These are phyloP conservation scores for Pimpla rufipes DNA, from an alignment of 2,888 invertebrate genomes.

Conservation along the genomic window DNA sequence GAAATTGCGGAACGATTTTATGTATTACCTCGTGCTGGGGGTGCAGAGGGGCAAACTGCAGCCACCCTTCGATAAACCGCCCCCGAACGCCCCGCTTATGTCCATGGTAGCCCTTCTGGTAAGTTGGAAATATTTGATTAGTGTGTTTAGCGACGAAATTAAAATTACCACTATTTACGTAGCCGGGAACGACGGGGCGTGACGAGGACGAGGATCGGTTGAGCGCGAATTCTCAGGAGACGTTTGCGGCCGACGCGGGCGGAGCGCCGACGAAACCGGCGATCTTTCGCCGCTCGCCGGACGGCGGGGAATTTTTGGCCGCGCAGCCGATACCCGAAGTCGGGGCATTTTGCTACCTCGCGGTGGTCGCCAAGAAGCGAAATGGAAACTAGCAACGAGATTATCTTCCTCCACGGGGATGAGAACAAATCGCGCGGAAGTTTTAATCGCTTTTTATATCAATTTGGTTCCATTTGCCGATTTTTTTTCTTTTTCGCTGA, in stretches of 20 bases:
- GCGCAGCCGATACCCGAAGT: constrained; percentile 87
- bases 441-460: too few species aligned
- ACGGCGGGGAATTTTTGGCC: constrained; percentile 87
- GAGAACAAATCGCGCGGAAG: too few species aligned
- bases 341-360: constrained; percentile 88
- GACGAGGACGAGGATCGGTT: constrained; percentile 55
- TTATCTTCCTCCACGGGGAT: too few species aligned
- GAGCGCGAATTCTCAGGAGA: constrained; percentile 61
- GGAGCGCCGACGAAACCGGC: constrained; percentile 81
- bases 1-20: constrained; percentile 86
- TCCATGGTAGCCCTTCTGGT: constrained; percentile 85
- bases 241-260: constrained; percentile 48
- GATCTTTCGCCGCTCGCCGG: constrained; percentile 86
- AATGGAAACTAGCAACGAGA: constrained; percentile 51
- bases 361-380: constrained; percentile 84
- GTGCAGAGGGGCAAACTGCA: constrained; percentile 85
- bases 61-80: constrained; percentile 86
- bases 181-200: constrained; percentile 48
- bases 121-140: constrained; percentile 54
- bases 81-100: constrained; percentile 85
- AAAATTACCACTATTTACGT: constrained; percentile 16
- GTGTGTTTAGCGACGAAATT: constrained; percentile 32
- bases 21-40: constrained; percentile 86
- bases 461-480: too few species aligned
- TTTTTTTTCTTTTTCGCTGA: too few species aligned